Evolutionary conservation across 2,113 vertebrate species (phyloP), one percentile per base, ranked within the genome.

Genomic region (Reinhardtius hippoglossoides): DNA sequence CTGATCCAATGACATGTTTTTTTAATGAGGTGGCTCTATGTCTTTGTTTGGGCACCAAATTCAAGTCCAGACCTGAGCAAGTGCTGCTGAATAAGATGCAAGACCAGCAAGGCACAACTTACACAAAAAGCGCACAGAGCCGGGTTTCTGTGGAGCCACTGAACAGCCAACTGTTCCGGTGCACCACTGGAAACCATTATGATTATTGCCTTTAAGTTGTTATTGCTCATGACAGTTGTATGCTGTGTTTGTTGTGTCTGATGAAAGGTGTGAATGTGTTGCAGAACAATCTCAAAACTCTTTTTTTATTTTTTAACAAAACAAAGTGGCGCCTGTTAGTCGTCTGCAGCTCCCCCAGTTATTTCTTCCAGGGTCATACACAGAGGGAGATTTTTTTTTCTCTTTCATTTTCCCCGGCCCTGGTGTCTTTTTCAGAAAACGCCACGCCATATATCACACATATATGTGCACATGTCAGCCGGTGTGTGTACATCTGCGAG

Each of bases 1-100:
- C 82, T 89, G 91, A 94, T 91, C 92, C 87, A 89, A 90, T 94
- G 92, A 92, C 90, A 94, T 94, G 92, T 91, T 88, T 92, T 91
- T 93, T 92, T 92, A 92, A 92, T 91, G 89, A 93, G 87, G 76
- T 74, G 78, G 86, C 85, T 90, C 88, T 88, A 87, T 86, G 89
- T 92, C 89, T 93, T 93, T 93, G 90, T 92, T 92, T 82, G 81
- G 86, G 71, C 69, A 64, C 66, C 79, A 76, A 71, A 86, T 83
- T 84, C 77, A 87, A 90, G 78, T 90, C 83, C 62, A 78, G 84
- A 85, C 75, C 87, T 26, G 76, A 59, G 64, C 62, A 55, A 78
- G 75, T 79, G 61, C 57, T 7, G 26, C 74, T 86, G 81, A 87
- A 86, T 88, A 86, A 88, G 80, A 88, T 74, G 86, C 89, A 74